Evolutionary conservation across 1,140 invertebrate species (phyloP).

Genomic region (Tetramorium alpestre): DNA sequence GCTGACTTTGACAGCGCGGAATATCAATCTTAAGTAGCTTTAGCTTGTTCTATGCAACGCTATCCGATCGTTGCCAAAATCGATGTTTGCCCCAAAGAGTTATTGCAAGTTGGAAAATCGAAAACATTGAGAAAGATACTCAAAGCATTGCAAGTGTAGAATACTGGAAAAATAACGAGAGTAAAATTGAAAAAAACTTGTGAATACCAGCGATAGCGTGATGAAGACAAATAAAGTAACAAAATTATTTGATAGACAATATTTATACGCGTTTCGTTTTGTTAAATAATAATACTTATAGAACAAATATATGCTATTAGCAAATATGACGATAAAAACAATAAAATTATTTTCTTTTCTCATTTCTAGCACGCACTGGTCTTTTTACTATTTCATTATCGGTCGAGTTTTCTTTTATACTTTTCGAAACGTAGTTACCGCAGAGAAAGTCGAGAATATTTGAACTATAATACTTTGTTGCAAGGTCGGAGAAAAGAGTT

Average conservation of each 20-base stretch:
- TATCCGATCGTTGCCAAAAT: not conserved
- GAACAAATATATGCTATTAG: not conserved
- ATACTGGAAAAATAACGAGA: not conserved
- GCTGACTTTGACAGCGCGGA: conserved; percentile 53
- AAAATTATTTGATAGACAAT: not conserved
- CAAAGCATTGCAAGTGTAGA: not conserved
- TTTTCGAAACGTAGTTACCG: conserved; percentile 10
- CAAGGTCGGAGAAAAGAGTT: conserved; percentile 17
- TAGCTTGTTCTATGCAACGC: not conserved
- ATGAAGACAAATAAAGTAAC: not conserved
- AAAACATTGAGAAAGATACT: conserved; percentile 8
- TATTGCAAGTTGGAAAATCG: not conserved
- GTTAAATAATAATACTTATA: not conserved
- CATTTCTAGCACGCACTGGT: not conserved
- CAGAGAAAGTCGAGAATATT: not conserved
- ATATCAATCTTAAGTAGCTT: conserved; percentile 58
- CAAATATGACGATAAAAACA: not conserved
- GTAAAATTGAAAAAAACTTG: not conserved
- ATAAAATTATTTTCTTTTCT: not conserved
- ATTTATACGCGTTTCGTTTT: not conserved
- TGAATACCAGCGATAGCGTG: not conserved
- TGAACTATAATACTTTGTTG: not conserved
- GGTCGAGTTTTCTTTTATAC: not conserved
- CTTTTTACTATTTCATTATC: conserved; percentile 6
- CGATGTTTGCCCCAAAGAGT: not conserved